Base-by-base conservation (phyloP, 2,113 vertebrate species). In the Equus przewalskii region DNA sequence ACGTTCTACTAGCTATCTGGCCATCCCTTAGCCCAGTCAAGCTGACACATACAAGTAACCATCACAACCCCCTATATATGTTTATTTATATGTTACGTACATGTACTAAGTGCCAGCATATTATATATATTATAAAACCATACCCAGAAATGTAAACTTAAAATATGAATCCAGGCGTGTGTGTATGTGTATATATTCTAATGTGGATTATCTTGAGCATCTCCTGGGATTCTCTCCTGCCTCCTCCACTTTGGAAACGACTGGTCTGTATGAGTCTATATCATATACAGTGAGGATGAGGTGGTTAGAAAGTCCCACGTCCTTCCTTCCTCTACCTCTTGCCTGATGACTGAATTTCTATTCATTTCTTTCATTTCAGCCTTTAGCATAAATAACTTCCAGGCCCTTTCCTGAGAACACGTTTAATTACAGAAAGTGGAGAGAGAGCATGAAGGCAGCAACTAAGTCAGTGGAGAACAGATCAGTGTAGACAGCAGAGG, bases 241-340 rank as follows among this genome's bases (percentile, higher is more conserved):
- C 16, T 87, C 46, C 65, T 33, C 24, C 33, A n/a, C 51, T 88
- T 49, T 65, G 54, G 91, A 97, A 97, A 67, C 85, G 9, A 51
- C 18, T 46, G 41, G 26, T 30, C 36, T 49, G 1, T 33, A 33
- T 67, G 14, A 85, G 16, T 91, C 44, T 73, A 8, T 60, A 26
- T 49, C 30, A 81, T 14, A 41, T n/a, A 67, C 51, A 94, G 67
- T 41, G 22, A 80, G 51, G 21, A 58, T 33, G 15, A 87, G 76
- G 51, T 56, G 5, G n/a, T 81, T 64, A 86, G 49, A 89, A 73
- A 97, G 12, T 1, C 26, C 54, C 30, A 90, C 1, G 2, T 24
- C 21, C 8, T 67, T 24, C 21, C 8, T 67, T 86, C 30, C 46
- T 85, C 41, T 21, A 24, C 16, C 28, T 86, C 60, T 62, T 91